Base-by-base conservation (phyloP, 2,113 vertebrate species). In the Erythrocercus mccallii region DNA sequence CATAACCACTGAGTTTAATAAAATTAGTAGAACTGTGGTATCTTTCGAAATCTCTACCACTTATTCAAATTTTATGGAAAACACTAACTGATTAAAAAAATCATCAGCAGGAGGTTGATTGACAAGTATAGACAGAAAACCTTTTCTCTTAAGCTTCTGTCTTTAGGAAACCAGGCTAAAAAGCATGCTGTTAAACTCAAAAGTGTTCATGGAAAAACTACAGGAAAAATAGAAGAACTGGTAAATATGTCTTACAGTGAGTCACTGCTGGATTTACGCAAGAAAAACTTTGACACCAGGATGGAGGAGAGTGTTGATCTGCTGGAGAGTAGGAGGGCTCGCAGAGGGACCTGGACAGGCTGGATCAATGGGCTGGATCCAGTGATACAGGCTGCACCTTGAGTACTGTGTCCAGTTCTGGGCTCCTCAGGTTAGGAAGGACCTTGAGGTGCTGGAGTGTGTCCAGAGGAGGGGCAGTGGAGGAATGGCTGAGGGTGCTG, bases 301-400 rank as follows among this genome's bases (percentile, higher is more conserved):
- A 1, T 48, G 61, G 5, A 25, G 19, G 17, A 11, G 31, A 31
- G 51, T 35, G 20, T 57, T 50, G 61, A 21, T 58, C 21, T 76
- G 16, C 31, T 86, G 71, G 61, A 58, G 44, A 25, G 21, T n/a
- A 16, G 42, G 20, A 50, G 35, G 30, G 30, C 51, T 74, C 50
- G 42, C 42, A 48, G 60, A 35, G 42, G 12, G 20, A 11, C 42
- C 24, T 57, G 30, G 48, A 28, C 40, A n/a, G 30, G n/a, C 10
- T 8, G 10, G 42, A 66, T 48, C 42, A n/a, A n/a, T n/a, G n/a
- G 30, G n/a, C 10, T 8, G 10, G 42, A 66, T 48, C 42, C 42
- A 30, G 0, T 0, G 0, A n/a, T 42, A 7, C 0, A 30, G 35
- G 20, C 13, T 9, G 7, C 15, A 40, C 50, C 24, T 57, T 25